A percentile compares a stretch with the other conserved stretches of the same genome.
Conservation (phyloP, 2,797 vertebrate species). For the Leucoraja ocellata region DNA sequence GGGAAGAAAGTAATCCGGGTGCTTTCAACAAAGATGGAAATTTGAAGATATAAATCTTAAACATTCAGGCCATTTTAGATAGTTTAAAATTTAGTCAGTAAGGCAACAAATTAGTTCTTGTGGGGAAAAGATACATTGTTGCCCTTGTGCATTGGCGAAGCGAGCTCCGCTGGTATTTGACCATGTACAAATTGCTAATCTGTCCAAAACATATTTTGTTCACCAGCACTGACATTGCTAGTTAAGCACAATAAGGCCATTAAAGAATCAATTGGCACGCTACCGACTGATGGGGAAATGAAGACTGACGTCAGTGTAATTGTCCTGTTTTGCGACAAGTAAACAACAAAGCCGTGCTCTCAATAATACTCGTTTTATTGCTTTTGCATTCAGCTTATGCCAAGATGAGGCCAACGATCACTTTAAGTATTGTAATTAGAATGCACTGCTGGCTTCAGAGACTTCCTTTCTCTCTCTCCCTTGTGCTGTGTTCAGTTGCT, state of each 20-base stretch:
- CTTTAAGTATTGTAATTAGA: slow-evolving; percentile 27
- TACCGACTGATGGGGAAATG: background rate
- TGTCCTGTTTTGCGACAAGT: slow-evolving; percentile 13
- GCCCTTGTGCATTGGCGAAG: too few species aligned
- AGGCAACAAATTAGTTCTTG: background rate
- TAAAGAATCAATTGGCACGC: background rate
- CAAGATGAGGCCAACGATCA: background rate
- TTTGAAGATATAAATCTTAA: background rate
- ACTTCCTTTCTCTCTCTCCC: slow-evolving; percentile 3
- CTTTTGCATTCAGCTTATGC: slow-evolving; percentile 19
- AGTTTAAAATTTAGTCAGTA: background rate
- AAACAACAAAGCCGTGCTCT: background rate
- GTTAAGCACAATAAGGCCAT: background rate
- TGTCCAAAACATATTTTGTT: background rate
- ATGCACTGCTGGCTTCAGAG: slow-evolving; percentile 3
- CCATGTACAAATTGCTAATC: background rate
- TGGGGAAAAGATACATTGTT: background rate
- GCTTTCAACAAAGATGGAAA: background rate
- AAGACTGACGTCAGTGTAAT: slow-evolving; percentile 14
- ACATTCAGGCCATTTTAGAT: background rate
- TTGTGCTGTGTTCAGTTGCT: background rate
- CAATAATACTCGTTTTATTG: slow-evolving; percentile 29
- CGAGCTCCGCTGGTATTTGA: background rate
- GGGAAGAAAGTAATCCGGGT: background rate
- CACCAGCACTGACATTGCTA: background rate